Evolutionary conservation across 2,113 vertebrate genomes (phyloP), one percentile per base, ranked within the genome.

Genomic region (Chaetodon trifascialis): DNA sequence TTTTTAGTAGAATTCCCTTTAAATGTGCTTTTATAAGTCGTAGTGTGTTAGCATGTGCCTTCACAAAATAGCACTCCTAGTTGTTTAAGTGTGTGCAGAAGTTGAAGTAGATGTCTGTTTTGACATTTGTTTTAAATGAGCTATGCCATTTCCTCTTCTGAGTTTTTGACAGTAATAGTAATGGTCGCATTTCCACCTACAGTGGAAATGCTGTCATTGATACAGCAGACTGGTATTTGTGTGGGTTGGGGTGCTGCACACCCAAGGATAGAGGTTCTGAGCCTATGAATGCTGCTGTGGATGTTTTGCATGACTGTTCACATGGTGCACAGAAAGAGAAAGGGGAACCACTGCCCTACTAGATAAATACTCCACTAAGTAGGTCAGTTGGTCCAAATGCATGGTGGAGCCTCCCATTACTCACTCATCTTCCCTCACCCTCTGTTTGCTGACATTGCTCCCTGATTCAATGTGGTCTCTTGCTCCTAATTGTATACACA

Each of bases 261-360:
- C 16, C 55, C 12, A 15, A 1, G 34, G 62, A 23, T 9, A 16
- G 11, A 16, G 79, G 17, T 9, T 51, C 72, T 44, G 23, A 34
- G 54, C 19, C 34, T 76, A 0, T 65, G 46, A 76, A 63, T 62
- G 44, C 30, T 70, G 2, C 72, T 21, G 5, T 73, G 68, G 79
- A 72, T 85, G 59, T 76, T 85, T 85, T 82, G 47, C 75, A 83
- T 89, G 42, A 72, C 84, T 84, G 36, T 86, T 49, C 69, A 85
- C 67, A 70, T 79, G 71, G 25, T 76, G 73, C 36, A 30, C 70
- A 66, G 58, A 81, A 74, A 36, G 60, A 78, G 54, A 80, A 74
- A 79, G 69, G 60, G 63, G 47, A 84, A 82, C 63, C 67, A 71
- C 34, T 54, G 52, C 42, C 68, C 77, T 62, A 60, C 44, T 44